Base-by-base conservation (phyloP, 2,797 vertebrate species). In the Trichosurus vulpecula region DNA sequence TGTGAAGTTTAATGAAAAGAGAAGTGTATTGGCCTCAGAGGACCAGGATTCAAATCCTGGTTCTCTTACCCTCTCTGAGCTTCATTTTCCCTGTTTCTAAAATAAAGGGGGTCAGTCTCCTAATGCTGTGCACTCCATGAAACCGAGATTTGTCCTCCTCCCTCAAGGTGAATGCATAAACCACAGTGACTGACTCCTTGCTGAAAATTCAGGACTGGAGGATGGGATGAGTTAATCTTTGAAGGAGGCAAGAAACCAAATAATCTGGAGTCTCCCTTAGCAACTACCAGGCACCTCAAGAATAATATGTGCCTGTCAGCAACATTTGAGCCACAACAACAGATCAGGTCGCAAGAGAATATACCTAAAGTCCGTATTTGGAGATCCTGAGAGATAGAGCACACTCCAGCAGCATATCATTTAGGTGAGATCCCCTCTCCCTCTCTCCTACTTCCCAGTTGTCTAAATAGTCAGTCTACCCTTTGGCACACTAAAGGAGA, bases 311-410 rank as follows among this genome's bases (percentile, higher is more conserved):
- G 0, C 0, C 2, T 6, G 27, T 54, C 54, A 22, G 14, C 0
- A 13, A 4, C 6, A 0, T 90, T 30, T 81, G 53, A 66, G 41
- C 27, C n/a, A 47, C 0, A 2, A n/a, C 29, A 29, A 58, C 0
- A 4, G 22, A 53, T 51, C 52, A 92, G 51, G 9, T 54, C 51
- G 9, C 74, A 27, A 52, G 4, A 47, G 93, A 92, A 94, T 51
- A 19, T 53, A 93, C 35, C n/a, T 8, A 52, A 81, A 56, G 92
- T 30, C 35, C 90, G 47, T 93, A 91, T 54, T 22, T 0, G 94
- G 53, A 92, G 16, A 58, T 6, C n/a, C 54, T 81, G 22, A 81
- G 13, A 30, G 2, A 81, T 52, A 6, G 89, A 4, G 54, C 3
- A 4, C 91, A 54, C 35, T 31, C 5, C 10, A 13, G 6, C 10